These are phyloP conservation scores for Rhopalosiphum nymphaeae DNA, from an alignment of 2,888 invertebrate genomes.

Conservation along the genomic window DNA sequence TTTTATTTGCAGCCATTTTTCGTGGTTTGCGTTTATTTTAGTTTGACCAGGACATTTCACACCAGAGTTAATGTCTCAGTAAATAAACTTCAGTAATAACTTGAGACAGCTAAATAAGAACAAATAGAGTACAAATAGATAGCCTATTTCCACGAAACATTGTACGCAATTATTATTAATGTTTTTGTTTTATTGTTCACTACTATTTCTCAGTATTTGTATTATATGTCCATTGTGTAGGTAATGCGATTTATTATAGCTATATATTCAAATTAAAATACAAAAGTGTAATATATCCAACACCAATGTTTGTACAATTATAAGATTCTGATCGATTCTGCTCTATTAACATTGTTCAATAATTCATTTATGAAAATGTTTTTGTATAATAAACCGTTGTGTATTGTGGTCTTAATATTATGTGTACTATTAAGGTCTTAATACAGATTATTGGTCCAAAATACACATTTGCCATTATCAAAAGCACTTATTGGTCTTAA, in stretches of 20 bases:
- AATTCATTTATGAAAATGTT: background rate
- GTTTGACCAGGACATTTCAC: conserved; percentile 5
- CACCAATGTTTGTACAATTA: background rate
- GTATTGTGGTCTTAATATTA: background rate
- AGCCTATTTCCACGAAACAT: background rate
- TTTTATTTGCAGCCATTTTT: background rate
- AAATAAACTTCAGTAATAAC: conserved; percentile 4
- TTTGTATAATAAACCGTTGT: background rate
- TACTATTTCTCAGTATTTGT: background rate
- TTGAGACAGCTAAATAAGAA: background rate
- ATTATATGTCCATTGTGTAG: background rate
- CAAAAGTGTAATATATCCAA: background rate
- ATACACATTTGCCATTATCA: background rate
- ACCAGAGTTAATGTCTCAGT: background rate
- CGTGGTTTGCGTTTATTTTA: background rate
- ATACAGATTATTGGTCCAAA: background rate
- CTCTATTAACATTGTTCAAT: background rate
- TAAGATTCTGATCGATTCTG: background rate
- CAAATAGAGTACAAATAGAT: conserved; percentile 11
- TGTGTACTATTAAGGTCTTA: background rate
- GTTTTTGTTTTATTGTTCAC: background rate
- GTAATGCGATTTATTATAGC: background rate
- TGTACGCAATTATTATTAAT: background rate
- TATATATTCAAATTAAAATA: background rate
- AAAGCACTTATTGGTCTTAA: background rate